Conservation (phyloP, 2,888 invertebrate species). For the Dicranocentrus wangi region DNA sequence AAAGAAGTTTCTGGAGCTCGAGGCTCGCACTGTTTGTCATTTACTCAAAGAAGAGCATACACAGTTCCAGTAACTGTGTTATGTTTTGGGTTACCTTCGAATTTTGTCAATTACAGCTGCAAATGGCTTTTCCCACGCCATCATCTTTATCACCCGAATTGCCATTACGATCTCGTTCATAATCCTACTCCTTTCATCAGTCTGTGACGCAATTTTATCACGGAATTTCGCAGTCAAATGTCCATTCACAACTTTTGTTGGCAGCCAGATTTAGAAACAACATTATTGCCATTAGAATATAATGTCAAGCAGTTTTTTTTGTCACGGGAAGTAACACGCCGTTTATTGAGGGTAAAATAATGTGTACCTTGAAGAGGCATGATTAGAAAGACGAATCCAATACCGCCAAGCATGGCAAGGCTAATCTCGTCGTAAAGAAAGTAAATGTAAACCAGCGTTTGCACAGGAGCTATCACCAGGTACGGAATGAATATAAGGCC, state of each 20-base stretch:
- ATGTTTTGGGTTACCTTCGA: conserved; percentile 41
- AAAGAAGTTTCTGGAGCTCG: no score
- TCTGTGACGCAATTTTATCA: conserved; percentile 77
- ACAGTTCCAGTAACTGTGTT: no score
- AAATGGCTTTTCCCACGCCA: conserved; percentile 80
- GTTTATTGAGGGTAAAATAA: no score
- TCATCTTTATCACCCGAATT: conserved; percentile 80
- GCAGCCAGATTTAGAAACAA: no score
- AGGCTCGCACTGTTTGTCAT: no score
- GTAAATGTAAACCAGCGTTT: conserved; percentile 85
- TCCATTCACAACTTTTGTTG: conserved; percentile 75
- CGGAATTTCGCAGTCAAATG: conserved; percentile 78
- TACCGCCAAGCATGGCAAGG: conserved; percentile 83
- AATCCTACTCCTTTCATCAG: conserved; percentile 76
- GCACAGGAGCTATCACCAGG: conserved; percentile 91
- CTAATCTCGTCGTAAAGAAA: conserved; percentile 86
- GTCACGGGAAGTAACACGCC: no score
- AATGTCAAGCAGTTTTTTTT: no score
- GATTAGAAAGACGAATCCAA: conserved; percentile 85
- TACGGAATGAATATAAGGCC: conserved; percentile 92
- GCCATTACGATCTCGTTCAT: conserved; percentile 79
- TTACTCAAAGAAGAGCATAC: no score
- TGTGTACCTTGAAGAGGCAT: conserved; percentile 89
- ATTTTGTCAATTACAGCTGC: conserved; percentile 75
- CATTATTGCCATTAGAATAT: background rate